phyloP scores from a whole-genome alignment of 2,888 invertebrate genomes.

The Gastracanthus pulcherrimus region DNA sequence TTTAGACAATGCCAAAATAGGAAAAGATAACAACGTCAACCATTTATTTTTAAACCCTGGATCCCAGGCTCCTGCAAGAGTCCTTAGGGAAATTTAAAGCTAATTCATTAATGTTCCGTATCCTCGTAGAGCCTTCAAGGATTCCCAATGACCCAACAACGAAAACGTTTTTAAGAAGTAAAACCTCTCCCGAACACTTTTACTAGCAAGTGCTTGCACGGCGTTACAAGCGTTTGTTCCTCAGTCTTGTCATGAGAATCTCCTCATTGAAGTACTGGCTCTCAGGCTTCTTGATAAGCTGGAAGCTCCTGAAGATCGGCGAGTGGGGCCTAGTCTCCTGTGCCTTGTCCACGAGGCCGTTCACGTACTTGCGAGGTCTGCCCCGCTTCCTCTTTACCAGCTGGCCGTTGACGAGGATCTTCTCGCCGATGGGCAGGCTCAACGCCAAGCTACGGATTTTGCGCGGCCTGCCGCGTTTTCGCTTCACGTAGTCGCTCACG shows the following conservation, averaged over 20 bases:
- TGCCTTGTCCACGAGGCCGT: background rate
- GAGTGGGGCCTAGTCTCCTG: background rate
- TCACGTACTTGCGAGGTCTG: slow-evolving; percentile 38
- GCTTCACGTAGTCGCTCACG: slow-evolving; percentile 26
- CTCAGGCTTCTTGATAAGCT: slow-evolving; percentile 34
- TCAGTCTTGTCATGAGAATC: slow-evolving; percentile 52
- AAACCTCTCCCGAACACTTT: background rate
- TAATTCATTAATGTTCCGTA: too few relatives aligned
- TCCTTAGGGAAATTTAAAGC: too few relatives aligned
- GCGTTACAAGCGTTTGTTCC: slow-evolving; percentile 50
- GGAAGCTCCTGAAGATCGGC: slow-evolving; percentile 18
- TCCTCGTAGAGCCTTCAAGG: too few relatives aligned
- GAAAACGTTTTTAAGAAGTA: background rate
- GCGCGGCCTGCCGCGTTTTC: slow-evolving; percentile 44
- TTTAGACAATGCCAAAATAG: background rate
- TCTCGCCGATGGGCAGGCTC: background rate
- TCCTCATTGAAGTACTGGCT: slow-evolving; percentile 48
- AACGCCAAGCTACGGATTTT: slow-evolving; percentile 27
- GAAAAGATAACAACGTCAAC: background rate
- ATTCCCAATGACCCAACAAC: too few relatives aligned
- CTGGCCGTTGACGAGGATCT: slow-evolving; percentile 11
- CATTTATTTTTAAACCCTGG: too few relatives aligned
- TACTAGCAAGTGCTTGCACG: background rate
- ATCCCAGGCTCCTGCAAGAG: background rate
- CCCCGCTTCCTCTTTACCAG: slow-evolving; percentile 41